A percentile compares a stretch with the other conserved stretches of the same genome.
Evolutionary conservation across 1,140 invertebrate genomes (phyloP).

Genomic region (Tetramorium alpestre): DNA sequence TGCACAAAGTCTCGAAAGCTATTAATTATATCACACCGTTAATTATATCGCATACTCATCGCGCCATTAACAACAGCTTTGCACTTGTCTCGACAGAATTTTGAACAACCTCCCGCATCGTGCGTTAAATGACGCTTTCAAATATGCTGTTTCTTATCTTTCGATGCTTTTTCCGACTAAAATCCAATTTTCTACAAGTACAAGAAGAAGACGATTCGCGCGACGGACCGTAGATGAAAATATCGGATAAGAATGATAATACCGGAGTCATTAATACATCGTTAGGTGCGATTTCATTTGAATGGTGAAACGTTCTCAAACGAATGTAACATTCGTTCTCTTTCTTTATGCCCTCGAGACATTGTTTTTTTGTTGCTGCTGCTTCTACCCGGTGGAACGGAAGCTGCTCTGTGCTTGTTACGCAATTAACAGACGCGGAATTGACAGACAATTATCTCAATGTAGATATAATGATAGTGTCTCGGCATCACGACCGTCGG

Average conservation of each 20-base stretch:
- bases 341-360: background rate
- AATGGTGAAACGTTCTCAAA: constrained; percentile 28
- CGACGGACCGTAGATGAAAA: constrained; percentile 35
- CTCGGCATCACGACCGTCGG: background rate
- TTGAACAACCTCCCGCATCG: background rate
- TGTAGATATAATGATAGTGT: constrained; percentile 39
- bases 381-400: background rate
- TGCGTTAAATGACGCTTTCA: background rate
- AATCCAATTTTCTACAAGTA: constrained; percentile 29
- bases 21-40: constrained; percentile 40
- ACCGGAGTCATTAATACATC: constrained; percentile 67
- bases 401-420: constrained; percentile 39
- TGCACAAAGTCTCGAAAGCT: background rate
- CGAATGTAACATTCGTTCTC: background rate
- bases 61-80: constrained; percentile 21
- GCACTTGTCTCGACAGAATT: background rate
- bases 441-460: constrained; percentile 38
- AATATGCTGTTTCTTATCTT: background rate
- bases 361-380: background rate
- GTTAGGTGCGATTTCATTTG: constrained; percentile 66
- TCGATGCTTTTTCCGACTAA: background rate
- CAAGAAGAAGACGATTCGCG: background rate
- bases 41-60: background rate
- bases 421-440: constrained; percentile 38
- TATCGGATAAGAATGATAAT: constrained; percentile 65